Base-by-base conservation (phyloP, 2,797 vertebrate genomes). In the Eutrigla gurnardus region DNA sequence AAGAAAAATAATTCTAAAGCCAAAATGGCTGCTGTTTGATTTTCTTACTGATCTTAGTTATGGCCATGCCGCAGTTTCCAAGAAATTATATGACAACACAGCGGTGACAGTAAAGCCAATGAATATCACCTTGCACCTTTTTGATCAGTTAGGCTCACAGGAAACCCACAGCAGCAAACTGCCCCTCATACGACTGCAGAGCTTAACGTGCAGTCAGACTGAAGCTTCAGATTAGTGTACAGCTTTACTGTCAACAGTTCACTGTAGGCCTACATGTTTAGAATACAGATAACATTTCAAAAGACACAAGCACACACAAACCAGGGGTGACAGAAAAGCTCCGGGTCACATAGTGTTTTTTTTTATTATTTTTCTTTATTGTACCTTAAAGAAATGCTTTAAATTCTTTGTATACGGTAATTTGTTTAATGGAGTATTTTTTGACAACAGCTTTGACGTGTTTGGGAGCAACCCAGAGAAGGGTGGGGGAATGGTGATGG, bases 121-220 rank as follows among this genome's bases (percentile, higher is more conserved):
- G 7, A 37, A 40, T 55, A 9, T 8, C 4, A 1, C 3, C 15
- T 35, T 2, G 5, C 35, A 59, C 33, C 9, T 2, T 35, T 25
- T 4, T 32, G 10, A 12, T 13, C 14, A 25, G 7, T 4, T 3
- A 40, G 4, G 25, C n/a, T 68, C 10, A 78, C 72, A 81, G 78
- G 68, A 76, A 81, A 78, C 42, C 62, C 68, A 70, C 55, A 75
- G 1, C 36, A 32, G 52, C 57, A 66, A 70, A 69, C 40, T 75
- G 8, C 1, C 49, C 33, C 13, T 43, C 25, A 17, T 2, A 17
- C 5, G 3, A 17, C 46, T n/a, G 13, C 40, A 57, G 11, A 74
- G 18, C 6, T 57, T 0, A 33, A 60, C 46, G 18, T 76, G 45
- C n/a, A 39, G n/a, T 46, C 35, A 54, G 7, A 39, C 39, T 49